Evolutionary conservation across 2,888 invertebrate species (phyloP).

Genomic region (Agriopis leucophaearia): DNA sequence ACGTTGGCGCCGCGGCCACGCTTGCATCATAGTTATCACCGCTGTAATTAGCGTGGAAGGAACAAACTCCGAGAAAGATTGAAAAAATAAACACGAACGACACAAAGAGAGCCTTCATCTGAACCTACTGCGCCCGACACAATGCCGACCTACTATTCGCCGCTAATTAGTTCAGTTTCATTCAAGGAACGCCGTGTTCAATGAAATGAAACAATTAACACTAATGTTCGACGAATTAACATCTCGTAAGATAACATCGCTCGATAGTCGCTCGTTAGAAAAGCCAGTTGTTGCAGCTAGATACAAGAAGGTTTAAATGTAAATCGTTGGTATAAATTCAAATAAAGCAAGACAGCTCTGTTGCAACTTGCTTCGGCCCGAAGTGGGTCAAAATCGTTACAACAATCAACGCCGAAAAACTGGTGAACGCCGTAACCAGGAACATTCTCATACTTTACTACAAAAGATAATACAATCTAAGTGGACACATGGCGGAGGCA

Average conservation of each 20-base stretch:
- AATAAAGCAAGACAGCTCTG: constrained; percentile 63
- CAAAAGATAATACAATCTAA: constrained; percentile 57
- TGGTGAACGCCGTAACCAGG: constrained; percentile 50
- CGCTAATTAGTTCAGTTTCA: constrained; percentile 75
- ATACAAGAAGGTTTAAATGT: constrained; percentile 37
- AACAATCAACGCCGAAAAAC: constrained; percentile 74
- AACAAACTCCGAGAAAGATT: constrained; percentile 65
- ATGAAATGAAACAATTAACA: constrained; percentile 66
- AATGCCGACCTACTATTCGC: constrained; percentile 76
- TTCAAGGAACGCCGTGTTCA: constrained; percentile 71
- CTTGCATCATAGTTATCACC: constrained; percentile 68
- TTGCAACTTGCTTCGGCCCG: constrained; percentile 58
- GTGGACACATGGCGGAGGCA: constrained; percentile 71
- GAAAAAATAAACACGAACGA: constrained; percentile 75
- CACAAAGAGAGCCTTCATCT: constrained; percentile 79
- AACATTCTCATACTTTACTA: constrained; percentile 52
- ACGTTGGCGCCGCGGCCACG: constrained; percentile 51
- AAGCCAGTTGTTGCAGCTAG: constrained; percentile 33
- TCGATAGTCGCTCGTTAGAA: constrained; percentile 38
- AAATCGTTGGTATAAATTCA: constrained; percentile 56
- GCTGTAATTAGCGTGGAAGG: constrained; percentile 67
- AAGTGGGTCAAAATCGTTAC: constrained; percentile 78
- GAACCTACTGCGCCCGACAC: constrained; percentile 63
- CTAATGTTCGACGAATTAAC: constrained; percentile 53
- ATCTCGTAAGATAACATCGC: constrained; percentile 50